Evolutionary conservation across 2,888 invertebrate species (phyloP).

Genomic region (Amiota mariae): DNA sequence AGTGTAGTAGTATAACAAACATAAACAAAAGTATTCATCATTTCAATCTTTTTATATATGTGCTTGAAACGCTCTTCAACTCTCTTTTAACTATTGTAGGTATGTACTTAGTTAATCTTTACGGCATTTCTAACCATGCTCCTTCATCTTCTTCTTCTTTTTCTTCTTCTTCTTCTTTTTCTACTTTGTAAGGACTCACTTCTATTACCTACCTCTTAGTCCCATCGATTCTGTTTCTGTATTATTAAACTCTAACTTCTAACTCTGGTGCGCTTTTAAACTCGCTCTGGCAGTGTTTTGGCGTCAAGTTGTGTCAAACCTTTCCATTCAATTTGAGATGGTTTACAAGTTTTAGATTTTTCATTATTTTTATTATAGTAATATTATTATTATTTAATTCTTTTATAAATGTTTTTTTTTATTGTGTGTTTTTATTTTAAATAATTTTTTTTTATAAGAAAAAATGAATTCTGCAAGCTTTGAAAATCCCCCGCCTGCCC

Average conservation of each 20-base stretch:
- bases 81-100: background rate
- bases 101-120: background rate
- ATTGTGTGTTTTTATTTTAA: slow-evolving; percentile 10
- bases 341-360: slow-evolving; percentile 50
- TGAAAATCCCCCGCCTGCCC: slow-evolving; percentile 23
- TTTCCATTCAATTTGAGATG: slow-evolving; percentile 65
- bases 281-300: slow-evolving; percentile 71
- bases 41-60: slow-evolving; percentile 19
- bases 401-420: background rate
- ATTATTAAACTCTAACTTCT: slow-evolving; percentile 18
- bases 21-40: slow-evolving; percentile 21
- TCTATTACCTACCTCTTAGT: background rate
- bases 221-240: slow-evolving; percentile 1
- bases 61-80: slow-evolving; percentile 19
- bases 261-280: slow-evolving; percentile 23
- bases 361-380: background rate
- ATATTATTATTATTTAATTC: background rate
- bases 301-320: slow-evolving; percentile 72
- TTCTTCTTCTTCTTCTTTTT: slow-evolving; percentile 2
- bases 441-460: slow-evolving; percentile 41
- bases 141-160: background rate
- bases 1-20: slow-evolving; percentile 4
- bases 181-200: background rate
- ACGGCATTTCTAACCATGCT: background rate
- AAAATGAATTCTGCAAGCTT: slow-evolving; percentile 27